phyloP scores from a whole-genome alignment of 2,888 invertebrate species.

The Doris montereyensis region DNA sequence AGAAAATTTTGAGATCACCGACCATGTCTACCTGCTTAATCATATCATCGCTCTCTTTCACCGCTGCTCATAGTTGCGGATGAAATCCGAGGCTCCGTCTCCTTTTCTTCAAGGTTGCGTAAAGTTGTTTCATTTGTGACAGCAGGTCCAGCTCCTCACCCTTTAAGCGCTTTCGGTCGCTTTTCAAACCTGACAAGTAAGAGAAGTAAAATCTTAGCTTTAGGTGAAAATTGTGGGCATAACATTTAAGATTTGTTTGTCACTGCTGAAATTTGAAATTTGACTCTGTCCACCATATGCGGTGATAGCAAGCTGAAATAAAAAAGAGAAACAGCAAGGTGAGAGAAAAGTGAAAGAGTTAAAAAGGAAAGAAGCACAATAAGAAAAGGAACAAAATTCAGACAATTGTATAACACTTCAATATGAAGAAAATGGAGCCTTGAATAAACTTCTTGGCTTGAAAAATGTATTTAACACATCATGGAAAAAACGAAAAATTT shows the following conservation, averaged over 20 bases:
- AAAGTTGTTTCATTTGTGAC: constrained; percentile 95
- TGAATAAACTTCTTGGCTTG: too few relatives aligned
- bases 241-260: neutral
- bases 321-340: too few relatives aligned
- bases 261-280: too few relatives aligned
- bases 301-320: too few relatives aligned
- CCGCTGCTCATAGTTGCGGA: constrained; percentile 93
- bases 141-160: constrained; percentile 94
- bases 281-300: too few relatives aligned
- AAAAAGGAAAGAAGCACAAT: too few relatives aligned
- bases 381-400: too few relatives aligned
- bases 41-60: constrained; percentile 85
- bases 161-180: constrained; percentile 91
- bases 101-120: constrained; percentile 93
- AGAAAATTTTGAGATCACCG: neutral
- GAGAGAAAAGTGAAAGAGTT: too few relatives aligned
- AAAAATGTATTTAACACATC: too few relatives aligned
- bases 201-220: neutral
- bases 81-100: constrained; percentile 92
- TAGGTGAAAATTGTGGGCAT: neutral
- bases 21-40: constrained; percentile 73
- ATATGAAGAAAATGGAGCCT: too few relatives aligned
- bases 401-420: too few relatives aligned
- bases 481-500: too few relatives aligned
- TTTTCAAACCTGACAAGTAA: constrained; percentile 86